A percentile compares a stretch with the other conserved stretches of the same genome.
phyloP scores from a whole-genome alignment of 53 echinoderm and acorn worm genomes.

The Echinometra lucunter region DNA sequence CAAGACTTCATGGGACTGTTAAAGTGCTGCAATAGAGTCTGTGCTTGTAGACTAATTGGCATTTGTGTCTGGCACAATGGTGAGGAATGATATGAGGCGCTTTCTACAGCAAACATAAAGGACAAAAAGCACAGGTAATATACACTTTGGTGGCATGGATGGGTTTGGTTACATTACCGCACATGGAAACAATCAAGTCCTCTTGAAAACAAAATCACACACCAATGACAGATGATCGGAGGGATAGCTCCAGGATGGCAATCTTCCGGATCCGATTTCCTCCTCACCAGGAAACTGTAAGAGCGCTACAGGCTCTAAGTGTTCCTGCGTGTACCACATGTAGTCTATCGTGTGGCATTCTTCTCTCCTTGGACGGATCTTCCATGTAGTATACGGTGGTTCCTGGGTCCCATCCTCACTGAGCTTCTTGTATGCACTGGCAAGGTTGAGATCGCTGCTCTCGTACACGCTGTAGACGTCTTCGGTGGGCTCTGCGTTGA shows the following conservation, averaged over 20 bases:
- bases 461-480: conserved; percentile 83
- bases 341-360: conserved; percentile 97
- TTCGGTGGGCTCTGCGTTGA: conserved; percentile 92
- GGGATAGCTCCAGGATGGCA: conserved; percentile 87
- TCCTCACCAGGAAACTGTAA: conserved; percentile 83
- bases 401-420: conserved; percentile 77
- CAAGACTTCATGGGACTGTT: too few species aligned
- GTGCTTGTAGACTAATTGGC: too few species aligned
- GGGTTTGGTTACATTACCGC: conserved; percentile 20
- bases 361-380: conserved; percentile 89
- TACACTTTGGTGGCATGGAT: conserved; percentile 46
- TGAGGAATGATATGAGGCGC: conserved; percentile 40
- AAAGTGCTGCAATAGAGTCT: too few species aligned
- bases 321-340: conserved; percentile 85
- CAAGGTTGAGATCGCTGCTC: conserved; percentile 73
- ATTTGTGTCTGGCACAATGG: conserved; percentile 13
- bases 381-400: conserved; percentile 96
- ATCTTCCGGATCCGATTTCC: conserved; percentile 82
- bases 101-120: conserved; percentile 21
- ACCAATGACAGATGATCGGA: conserved; percentile 97
- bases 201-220: conserved; percentile 89
- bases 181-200: conserved; percentile 33
- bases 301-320: conserved; percentile 70
- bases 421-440: conserved; percentile 83
- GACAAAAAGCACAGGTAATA: conserved; percentile 30